Evolutionary conservation across 2,797 vertebrate genomes (phyloP).

Genomic region (Menidia menidia): DNA sequence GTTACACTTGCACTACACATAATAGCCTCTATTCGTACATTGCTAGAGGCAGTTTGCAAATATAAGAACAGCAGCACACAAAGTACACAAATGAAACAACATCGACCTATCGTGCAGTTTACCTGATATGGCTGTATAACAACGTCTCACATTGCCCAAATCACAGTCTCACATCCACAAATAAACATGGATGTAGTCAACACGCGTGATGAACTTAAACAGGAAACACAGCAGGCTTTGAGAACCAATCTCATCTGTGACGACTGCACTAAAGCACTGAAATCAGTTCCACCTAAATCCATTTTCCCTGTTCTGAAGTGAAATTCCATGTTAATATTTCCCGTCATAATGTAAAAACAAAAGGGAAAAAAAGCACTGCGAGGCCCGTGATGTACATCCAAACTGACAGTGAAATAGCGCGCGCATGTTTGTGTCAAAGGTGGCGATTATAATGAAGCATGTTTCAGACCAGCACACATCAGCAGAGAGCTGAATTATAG

Average conservation of each 20-base stretch:
- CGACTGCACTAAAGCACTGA: not conserved
- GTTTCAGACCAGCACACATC: slow-evolving; percentile 23
- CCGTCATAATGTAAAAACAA: not conserved
- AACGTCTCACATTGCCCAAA: not conserved
- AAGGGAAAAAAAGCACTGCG: not conserved
- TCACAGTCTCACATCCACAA: slow-evolving; percentile 1
- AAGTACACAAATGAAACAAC: not conserved
- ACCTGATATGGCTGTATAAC: not conserved
- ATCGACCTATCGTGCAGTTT: not conserved
- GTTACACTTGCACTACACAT: not conserved
- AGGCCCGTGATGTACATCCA: slow-evolving; percentile 5
- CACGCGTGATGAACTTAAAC: not conserved
- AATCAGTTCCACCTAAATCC: not conserved
- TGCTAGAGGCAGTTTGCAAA: not conserved
- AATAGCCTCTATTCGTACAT: not conserved
- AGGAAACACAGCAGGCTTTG: not conserved
- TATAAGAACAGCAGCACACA: not conserved
- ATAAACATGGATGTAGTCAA: not conserved
- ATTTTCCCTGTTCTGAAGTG: not conserved
- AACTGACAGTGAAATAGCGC: slow-evolving; percentile 12
- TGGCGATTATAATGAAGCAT: slow-evolving; percentile 12
- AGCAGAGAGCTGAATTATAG: slow-evolving; percentile 68
- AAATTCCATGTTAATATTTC: not conserved
- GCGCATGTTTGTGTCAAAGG: slow-evolving; percentile 23
- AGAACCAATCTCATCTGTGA: not conserved